A percentile compares a stretch with the other conserved stretches of the same genome.
These are phyloP conservation scores for Neoarius graeffei DNA, from an alignment of 2,113 vertebrate species.

Conservation along the genomic window DNA sequence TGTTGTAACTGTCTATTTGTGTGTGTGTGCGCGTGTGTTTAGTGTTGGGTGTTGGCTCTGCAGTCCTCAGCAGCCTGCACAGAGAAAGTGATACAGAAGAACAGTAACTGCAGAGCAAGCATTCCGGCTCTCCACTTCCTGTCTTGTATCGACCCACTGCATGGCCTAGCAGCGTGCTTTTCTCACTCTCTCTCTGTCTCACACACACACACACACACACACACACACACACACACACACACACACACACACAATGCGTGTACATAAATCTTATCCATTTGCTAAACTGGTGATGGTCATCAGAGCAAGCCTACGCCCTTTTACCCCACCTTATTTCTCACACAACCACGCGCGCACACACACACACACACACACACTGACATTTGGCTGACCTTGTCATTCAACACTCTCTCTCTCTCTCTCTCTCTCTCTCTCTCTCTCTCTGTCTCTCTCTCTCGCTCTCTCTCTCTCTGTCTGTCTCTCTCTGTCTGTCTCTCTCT, in stretches of 20 bases:
- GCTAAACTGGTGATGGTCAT: constrained; percentile 24
- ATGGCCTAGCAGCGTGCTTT: constrained; percentile 4
- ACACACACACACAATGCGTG: constrained; percentile 8
- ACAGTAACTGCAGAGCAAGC: constrained; percentile 50
- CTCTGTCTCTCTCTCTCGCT: constrained; percentile 4
- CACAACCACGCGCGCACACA: constrained; percentile 3
- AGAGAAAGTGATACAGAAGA: constrained; percentile 41
- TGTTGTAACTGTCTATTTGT: not conserved
- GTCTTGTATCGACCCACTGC: constrained; percentile 40
- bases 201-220: constrained; percentile 21
- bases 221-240: constrained; percentile 22
- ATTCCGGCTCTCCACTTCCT: constrained; percentile 41
- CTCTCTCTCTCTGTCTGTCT: constrained; percentile 14
- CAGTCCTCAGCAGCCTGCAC: constrained; percentile 28
- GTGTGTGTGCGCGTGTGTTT: constrained; percentile 1
- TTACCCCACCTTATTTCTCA: constrained; percentile 2
- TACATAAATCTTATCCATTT: not conserved
- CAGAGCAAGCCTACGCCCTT: not conserved
- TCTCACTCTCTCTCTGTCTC: not conserved
- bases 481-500: constrained; percentile 9
- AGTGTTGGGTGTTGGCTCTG: constrained; percentile 51
- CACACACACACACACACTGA: constrained; percentile 19
- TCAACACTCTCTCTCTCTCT: constrained; percentile 4
- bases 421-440: constrained; percentile 18
- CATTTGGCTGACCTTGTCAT: constrained; percentile 56